These are phyloP conservation scores for Nasalis larvatus DNA, from an alignment of 2,113 vertebrate species.

Conservation along the genomic window DNA sequence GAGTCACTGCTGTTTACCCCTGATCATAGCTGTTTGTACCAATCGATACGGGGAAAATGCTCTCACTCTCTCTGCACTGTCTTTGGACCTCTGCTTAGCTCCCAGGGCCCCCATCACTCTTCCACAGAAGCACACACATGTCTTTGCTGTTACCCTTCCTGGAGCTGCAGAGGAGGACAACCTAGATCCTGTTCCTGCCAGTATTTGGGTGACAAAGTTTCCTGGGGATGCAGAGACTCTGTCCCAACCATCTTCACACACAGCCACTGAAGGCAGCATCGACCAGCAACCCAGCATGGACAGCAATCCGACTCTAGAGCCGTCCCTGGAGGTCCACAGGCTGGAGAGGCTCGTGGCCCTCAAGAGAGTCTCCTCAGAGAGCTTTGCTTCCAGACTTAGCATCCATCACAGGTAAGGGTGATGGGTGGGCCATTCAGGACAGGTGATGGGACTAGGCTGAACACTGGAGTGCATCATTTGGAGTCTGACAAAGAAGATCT, in stretches of 20 bases:
- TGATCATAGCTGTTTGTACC: neutral
- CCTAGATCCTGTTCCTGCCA: neutral
- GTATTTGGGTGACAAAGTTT: rapidly evolving
- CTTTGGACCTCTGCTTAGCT: constrained; percentile 55
- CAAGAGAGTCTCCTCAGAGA: neutral
- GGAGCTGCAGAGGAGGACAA: neutral
- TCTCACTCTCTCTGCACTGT: constrained; percentile 15
- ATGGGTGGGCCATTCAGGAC: rapidly evolving
- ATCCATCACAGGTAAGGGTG: constrained; percentile 45
- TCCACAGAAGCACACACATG: rapidly evolving
- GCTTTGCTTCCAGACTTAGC: constrained; percentile 45
- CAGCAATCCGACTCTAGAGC: neutral
- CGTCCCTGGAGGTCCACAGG: neutral
- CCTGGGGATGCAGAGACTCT: neutral
- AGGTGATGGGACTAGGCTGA: neutral
- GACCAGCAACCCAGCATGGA: neutral
- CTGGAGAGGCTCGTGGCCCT: rapidly evolving
- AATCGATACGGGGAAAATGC: neutral
- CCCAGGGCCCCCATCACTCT: rapidly evolving
- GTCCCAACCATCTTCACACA: neutral
- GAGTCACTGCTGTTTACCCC: neutral
- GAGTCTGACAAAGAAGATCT: neutral
- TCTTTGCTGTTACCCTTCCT: neutral
- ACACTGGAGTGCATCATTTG: neutral
- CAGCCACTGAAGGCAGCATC: rapidly evolving